Evolutionary conservation across 92 coral and sea anemone species (phyloP).

Genomic region (Galaxea fascicularis): DNA sequence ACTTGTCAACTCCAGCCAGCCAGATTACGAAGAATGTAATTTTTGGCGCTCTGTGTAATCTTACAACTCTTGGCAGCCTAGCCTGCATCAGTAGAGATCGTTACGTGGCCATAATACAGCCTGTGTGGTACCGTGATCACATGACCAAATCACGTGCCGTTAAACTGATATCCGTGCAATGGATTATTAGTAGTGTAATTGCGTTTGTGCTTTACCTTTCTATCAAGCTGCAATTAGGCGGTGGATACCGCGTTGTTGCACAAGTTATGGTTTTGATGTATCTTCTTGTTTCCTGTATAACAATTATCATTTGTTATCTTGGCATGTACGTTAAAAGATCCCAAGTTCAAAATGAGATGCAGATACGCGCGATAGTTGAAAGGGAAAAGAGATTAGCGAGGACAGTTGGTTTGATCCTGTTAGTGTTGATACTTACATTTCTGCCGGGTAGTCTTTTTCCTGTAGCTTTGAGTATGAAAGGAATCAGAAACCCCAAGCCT

Average conservation of each 20-base stretch:
- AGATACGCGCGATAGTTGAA: neutral
- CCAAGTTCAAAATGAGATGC: neutral
- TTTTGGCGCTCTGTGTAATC: neutral
- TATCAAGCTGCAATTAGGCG: neutral
- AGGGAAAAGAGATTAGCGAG: neutral
- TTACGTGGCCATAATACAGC: neutral
- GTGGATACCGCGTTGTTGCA: no score
- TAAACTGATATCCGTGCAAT: neutral
- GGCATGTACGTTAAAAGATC: neutral
- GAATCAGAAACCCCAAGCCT: neutral
- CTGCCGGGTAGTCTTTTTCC: neutral
- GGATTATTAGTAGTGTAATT: neutral
- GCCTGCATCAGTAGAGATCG: slow-evolving; percentile 10
- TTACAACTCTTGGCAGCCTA: neutral
- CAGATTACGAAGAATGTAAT: neutral
- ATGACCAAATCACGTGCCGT: neutral
- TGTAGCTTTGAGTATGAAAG: neutral
- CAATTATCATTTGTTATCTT: neutral
- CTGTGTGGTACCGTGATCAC: neutral
- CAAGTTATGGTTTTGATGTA: neutral
- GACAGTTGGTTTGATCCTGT: neutral
- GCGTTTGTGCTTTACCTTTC: neutral
- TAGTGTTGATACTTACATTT: neutral
- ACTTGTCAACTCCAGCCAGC: neutral
- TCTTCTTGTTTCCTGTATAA: no score